Base-by-base conservation (phyloP, 2,797 vertebrate genomes). In the Acridotheres tristis region DNA sequence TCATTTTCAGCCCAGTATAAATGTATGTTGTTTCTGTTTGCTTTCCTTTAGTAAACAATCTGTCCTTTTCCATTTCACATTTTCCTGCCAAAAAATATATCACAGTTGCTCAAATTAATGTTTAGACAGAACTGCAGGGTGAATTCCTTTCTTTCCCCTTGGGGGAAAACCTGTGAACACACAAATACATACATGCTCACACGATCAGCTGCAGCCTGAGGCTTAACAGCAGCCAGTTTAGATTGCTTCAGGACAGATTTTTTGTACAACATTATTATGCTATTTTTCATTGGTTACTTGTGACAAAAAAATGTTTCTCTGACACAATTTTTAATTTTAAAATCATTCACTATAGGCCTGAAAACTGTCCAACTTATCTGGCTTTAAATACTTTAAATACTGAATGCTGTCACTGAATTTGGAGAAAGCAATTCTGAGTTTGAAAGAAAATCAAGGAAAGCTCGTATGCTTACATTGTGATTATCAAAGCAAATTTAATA, bases 231-330 rank as follows among this genome's bases (percentile, higher is more conserved):
- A 96, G 58, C 47, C 72, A 88, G 23, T 40, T 93, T 90, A 76
- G 6, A 54, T 90, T 89, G 76, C 75, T 96, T 73, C 88, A 79
- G 91, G 90, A 94, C n/a, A 97, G 92, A 97, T 92, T 92, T 93
- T 83, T 42, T 59, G 20, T 36, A 29, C 40, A 86, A 51, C 3
- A 9, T 86, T 77, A 18, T 45, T 43, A 59, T 0, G 0, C 29
- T 69, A 7, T 88, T 50, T 88, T 43, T 82, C 30, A 82, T 80
- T 61, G 14, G 18, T 61, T 20, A 67, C 45, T 82, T 78, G 43
- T 78, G 47, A 83, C 76, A 50, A 71, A 96, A 72, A n/a, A 80
- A 15, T 69, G 53, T 45, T 83, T 94, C 50, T 89, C 62, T 88
- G n/a, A n/a, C 30, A 94, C 42, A 80, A 42, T 62, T 89, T 87